Conservation (phyloP, 1,140 invertebrate species). For the Drosophila seguyi region DNA sequence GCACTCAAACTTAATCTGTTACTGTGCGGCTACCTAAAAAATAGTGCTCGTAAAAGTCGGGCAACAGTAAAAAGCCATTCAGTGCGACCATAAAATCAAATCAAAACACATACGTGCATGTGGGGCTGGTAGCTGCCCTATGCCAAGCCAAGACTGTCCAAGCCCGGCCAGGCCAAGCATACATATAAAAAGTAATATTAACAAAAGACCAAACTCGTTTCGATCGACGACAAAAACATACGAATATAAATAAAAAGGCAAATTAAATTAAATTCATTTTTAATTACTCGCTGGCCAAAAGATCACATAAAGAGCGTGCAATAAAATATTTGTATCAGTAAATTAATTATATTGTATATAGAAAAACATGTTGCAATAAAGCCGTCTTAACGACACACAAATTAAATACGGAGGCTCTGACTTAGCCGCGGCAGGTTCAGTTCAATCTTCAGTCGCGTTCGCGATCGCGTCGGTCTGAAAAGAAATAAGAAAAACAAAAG, state of each 20-base stretch:
- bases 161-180: slow-evolving; percentile 20
- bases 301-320: slow-evolving; percentile 79
- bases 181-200: slow-evolving; percentile 65
- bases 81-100: slow-evolving; percentile 78
- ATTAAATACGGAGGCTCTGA: slow-evolving; percentile 62
- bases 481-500: slow-evolving; percentile 66
- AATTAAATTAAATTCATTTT: slow-evolving; percentile 81
- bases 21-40: slow-evolving; percentile 59
- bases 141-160: slow-evolving; percentile 32
- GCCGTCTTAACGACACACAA: slow-evolving; percentile 67
- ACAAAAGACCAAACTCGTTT: slow-evolving; percentile 75
- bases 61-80: slow-evolving; percentile 78
- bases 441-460: slow-evolving; percentile 26
- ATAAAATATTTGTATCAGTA: slow-evolving; percentile 77
- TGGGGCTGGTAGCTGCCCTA: slow-evolving; percentile 26
- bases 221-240: slow-evolving; percentile 59
- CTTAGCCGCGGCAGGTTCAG: slow-evolving; percentile 16
- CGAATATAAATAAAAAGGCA: slow-evolving; percentile 63
- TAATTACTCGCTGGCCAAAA: slow-evolving; percentile 74
- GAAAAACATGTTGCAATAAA: slow-evolving; percentile 79
- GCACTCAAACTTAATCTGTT: slow-evolving; percentile 59
- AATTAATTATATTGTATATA: slow-evolving; percentile 83
- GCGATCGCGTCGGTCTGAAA: slow-evolving; percentile 18
- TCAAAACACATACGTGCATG: slow-evolving; percentile 54
- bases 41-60: slow-evolving; percentile 62